Evolutionary conservation across 1,140 invertebrate genomes (phyloP), one percentile per base, ranked within the genome.

Genomic region (Ladona fulva): DNA sequence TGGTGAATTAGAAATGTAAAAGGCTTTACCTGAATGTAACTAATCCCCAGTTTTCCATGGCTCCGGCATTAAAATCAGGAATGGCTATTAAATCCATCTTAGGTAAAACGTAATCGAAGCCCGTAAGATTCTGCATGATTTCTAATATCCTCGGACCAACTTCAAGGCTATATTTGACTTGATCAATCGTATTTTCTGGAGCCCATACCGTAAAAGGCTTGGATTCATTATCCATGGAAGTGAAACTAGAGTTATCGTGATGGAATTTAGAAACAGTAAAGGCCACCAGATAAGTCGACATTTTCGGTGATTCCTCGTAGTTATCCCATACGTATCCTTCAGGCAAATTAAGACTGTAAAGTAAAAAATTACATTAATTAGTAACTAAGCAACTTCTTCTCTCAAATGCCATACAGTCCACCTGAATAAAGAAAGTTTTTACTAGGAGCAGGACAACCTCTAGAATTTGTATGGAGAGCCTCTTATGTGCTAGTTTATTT

Each of bases 41-140:
- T 0, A 95, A 84, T 29, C 94, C 94, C 94, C 96, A 98, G 86
- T 98, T 95, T 85, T 98, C 97, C 92, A 98, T 98, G 0, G 96
- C 96, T 10, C 95, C 96, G 1, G 95, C 95, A 0, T 93, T 92
- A 87, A 98, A 98, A 86, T 98, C 96, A 7, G 96, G 96, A 80
- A 98, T 95, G 16, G 94, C 95, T 78, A 94, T 93, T 90, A 97
- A 91, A 87, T 97, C 95, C 44, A 81, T 74, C 24, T 75, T 75
- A 80, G 86, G 87, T n/a, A 75, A 75, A 10, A 24, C 24, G 24
- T 75, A 75, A 16, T 25, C 24, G 24, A 25, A 19, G 3, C 24
- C 24, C 1, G 74, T 75, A n/a, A 75, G 16, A 3, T 16, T 42
- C 19, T 75, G 16, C 74, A 75, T 75, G 19, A 25, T 25, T 5